Base-by-base conservation (phyloP, 1,140 invertebrate species). In the Carcinoscorpius rotundicauda region DNA sequence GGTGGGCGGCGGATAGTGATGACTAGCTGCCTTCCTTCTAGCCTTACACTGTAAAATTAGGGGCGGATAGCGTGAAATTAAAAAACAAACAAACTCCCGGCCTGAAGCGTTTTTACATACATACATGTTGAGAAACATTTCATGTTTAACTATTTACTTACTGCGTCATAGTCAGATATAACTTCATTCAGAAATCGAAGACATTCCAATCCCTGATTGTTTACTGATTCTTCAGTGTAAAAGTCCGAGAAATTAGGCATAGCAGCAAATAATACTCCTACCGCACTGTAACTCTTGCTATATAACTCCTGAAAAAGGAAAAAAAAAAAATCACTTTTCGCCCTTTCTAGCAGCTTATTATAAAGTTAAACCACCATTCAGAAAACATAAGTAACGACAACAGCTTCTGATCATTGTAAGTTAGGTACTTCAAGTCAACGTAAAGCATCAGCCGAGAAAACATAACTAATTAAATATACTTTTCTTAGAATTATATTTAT, bases 231-330 rank as follows among this genome's bases (percentile, higher is more conserved):
- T 80, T 96, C 92, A 51, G 89, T 92, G 76, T 96, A 96, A 74
- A 96, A 96, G 79, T 95, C 92, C 72, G 87, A 84, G 77, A 94
- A 96, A 77, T 94, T 94, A 53, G 92, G 92, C 91, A 96, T 96
- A 58, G 91, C 93, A 51, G 92, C 91, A 76, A 96, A 96, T 4
- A 96, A 78, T 5, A 96, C 91, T 52, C 91, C 92, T 48, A 94
- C 90, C 73, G 93, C 89, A 0, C 89, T 85, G 76, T 93, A 94
- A 78, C 90, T 93, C 76, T 95, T 90, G 63, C 89, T 92, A 80
- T 94, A 96, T 9, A 95, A 82, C 76, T 95, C 91, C 73, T 93
- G 87, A n/a, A 63, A 51, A 60, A n/a, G n/a, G n/a, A n/a, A n/a
- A n/a, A n/a, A 29, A 29, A 29, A 29, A 29, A 29, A 29, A 29